Evolutionary conservation across 2,888 invertebrate genomes (phyloP), one percentile per base, ranked within the genome.

Genomic region (Spisula solida): DNA sequence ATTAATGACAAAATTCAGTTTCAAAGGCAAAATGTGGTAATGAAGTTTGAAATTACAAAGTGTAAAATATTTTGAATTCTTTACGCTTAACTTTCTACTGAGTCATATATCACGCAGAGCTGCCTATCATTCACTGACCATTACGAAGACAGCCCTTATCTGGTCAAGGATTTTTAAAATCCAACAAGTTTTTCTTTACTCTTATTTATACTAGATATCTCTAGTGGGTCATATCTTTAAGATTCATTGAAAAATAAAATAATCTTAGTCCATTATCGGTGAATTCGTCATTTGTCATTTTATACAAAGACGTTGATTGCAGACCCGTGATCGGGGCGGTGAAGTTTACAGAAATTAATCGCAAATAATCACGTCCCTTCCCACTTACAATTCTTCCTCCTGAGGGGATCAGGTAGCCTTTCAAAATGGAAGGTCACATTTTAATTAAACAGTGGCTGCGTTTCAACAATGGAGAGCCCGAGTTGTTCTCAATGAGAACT

Each of bases 311-410:
- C 90, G 89, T 80, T 91, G 92, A 92, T 92, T 92, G 90, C 90
- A 85, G 85, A 85, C 87, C 90, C 79, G 89, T 82, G 88, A 88
- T 88, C 81, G 81, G 90, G 92, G 92, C 88, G 91, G 92, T 70
- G 92, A 89, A 91, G 92, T 92, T 90, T 92, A 91, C 90, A 90
- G 92, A 88, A 91, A 91, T 90, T 92, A 92, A 92, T 90, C 92
- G 88, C 89, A 85, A 92, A 92, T 92, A 92, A 92, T 90, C 92
- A 92, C 90, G 89, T 87, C 88, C 89, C 89, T 89, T 80, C 90
- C 92, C 91, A 88, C 92, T 92, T 88, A 91, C 89, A 87, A 88
- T 89, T 80, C 86, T 70, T 66, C 47, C 81, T 88, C 82, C 81
- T 82, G 78, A 79, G 66, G 41, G 78, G 89, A 86, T 91, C 91